phyloP scores from a whole-genome alignment of 2,797 vertebrate genomes.

The Mycteria americana region DNA sequence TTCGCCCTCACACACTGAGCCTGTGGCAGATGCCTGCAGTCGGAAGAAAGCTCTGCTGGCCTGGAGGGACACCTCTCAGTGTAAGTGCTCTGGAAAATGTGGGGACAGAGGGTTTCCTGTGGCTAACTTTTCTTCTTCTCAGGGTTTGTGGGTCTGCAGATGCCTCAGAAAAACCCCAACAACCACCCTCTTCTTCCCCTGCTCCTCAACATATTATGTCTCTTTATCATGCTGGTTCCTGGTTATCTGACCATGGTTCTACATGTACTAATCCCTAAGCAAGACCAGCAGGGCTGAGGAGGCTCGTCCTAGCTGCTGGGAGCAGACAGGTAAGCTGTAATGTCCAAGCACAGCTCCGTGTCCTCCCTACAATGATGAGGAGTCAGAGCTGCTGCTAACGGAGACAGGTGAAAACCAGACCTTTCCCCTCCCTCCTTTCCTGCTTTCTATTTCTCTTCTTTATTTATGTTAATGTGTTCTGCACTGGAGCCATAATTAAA shows the following conservation, averaged over 20 bases:
- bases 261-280: not conserved
- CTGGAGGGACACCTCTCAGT: not conserved
- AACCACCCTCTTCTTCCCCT: not conserved
- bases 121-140: not conserved
- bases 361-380: not conserved
- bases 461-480: slow-evolving; percentile 67
- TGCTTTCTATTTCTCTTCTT: slow-evolving; percentile 46
- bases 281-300: not conserved
- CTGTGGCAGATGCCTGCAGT: not conserved
- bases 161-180: not conserved
- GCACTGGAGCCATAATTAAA: slow-evolving; percentile 39
- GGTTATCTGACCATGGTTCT: not conserved
- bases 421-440: slow-evolving; percentile 7
- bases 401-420: slow-evolving; percentile 15
- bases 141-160: not conserved
- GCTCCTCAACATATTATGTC: not conserved
- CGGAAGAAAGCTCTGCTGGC: not conserved
- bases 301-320: not conserved
- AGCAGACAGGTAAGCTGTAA: not conserved
- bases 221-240: not conserved
- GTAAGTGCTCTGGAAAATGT: not conserved
- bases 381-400: not conserved
- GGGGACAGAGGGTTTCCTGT: not conserved
- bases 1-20: not conserved
- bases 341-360: not conserved